Evolutionary conservation across 1,140 invertebrate genomes (phyloP), one percentile per base, ranked within the genome.

Genomic region (Zaprionus nigranus): DNA sequence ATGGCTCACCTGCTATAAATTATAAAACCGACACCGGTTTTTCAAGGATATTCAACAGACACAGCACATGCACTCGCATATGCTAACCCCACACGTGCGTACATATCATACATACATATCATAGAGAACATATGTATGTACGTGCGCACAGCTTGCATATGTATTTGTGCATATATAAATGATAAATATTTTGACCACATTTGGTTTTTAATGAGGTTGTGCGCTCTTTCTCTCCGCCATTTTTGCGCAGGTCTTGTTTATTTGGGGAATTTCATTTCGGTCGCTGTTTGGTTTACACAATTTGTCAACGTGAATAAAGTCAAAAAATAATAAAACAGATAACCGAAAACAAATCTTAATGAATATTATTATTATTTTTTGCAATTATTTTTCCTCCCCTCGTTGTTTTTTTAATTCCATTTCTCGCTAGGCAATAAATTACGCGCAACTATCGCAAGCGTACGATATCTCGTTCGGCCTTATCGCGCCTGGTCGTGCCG

Each of bases 171-270:
- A 66, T 60, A 61, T 60, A 75, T 66, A 70, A 82, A 79, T 86
- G 83, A 80, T 87, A 87, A 81, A 87, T 90, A 90, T 90, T 84
- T 85, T 85, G 86, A 90, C 85, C 85, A 57, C 85, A 90, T 79
- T 75, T 79, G 81, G 85, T 77, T 85, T 88, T 90, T 82, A 90
- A 90, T 90, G 79, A 85, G 75, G 85, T 90, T 90, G 82, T 36
- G 38, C n/a, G 49, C 43, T 17, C 26, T 60, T 60, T 73, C 28
- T 63, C 7, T 66, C 38, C 34, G 53, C 24, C 26, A 51, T 77
- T 59, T 59, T 74, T 74, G 24, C 70, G 57, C 46, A 40, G 26
- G 36, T 51, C 64, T 22, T 69, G 46, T 69, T 71, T 68, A 59
- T 80, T 80, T 78, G 69, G 30, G 49, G 49, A 51, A 51, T 68